Conservation (phyloP, 30 jellyfish, hydroid and myxozoan genomes). For the Phacellophora camtschatica region DNA sequence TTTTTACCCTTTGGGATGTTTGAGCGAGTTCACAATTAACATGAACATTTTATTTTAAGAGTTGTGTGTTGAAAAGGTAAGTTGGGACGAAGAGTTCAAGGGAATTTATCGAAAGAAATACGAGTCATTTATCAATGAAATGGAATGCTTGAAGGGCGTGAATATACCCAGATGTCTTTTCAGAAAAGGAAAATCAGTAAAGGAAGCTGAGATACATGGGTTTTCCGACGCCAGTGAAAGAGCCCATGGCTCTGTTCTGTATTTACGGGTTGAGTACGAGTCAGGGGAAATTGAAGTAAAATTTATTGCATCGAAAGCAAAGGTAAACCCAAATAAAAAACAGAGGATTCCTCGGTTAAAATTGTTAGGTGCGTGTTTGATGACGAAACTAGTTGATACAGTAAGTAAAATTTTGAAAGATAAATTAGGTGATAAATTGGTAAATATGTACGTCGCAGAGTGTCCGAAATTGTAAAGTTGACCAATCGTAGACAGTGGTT, state of each 20-base stretch:
- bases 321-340: slow-evolving; percentile 53
- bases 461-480: background rate
- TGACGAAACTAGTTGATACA: slow-evolving; percentile 26
- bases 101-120: background rate
- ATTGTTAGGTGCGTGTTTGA: slow-evolving; percentile 22
- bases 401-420: background rate
- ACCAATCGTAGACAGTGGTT: slow-evolving; percentile 27
- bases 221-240: slow-evolving; percentile 71
- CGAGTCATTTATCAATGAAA: background rate
- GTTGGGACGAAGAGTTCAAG: slow-evolving; percentile 44
- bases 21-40: background rate
- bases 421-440: background rate
- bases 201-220: slow-evolving; percentile 37
- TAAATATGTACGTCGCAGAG: slow-evolving; percentile 26
- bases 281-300: slow-evolving; percentile 40
- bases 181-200: background rate
- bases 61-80: slow-evolving; percentile 41
- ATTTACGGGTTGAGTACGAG: slow-evolving; percentile 45
- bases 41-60: slow-evolving; percentile 26
- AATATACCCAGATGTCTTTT: background rate
- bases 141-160: background rate
- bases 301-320: slow-evolving; percentile 64
- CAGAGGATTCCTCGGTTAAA: slow-evolving; percentile 61
- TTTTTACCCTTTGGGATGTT: slow-evolving; percentile 69
- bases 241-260: slow-evolving; percentile 52